Percentiles rank a stretch among this genome's conserved stretches.
These are phyloP conservation scores for Caenorhabditis briggsae DNA, from an alignment of 1,140 invertebrate genomes.

Conservation along the genomic window DNA sequence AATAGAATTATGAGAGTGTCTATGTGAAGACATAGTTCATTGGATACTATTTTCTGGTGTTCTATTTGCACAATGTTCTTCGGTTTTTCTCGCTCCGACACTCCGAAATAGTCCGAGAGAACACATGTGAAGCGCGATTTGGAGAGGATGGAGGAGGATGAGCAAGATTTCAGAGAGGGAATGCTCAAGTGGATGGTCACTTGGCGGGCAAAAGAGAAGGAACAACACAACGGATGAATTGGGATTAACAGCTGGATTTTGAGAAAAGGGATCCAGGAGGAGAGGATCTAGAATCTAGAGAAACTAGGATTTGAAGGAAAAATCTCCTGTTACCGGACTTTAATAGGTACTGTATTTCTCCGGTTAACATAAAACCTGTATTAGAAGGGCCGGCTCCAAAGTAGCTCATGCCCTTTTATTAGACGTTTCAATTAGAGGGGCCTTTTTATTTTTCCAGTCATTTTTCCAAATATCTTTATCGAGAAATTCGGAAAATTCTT, in stretches of 20 bases:
- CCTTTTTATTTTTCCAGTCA: too few relatives aligned
- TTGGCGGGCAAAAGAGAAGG: constrained; percentile 10
- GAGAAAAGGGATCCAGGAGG: too few relatives aligned
- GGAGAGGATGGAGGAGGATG: neutral
- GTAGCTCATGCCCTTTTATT: too few relatives aligned
- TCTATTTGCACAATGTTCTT: constrained; percentile 50
- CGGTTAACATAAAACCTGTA: too few relatives aligned
- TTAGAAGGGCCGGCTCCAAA: too few relatives aligned
- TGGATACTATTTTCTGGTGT: neutral
- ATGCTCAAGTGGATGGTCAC: constrained; percentile 36
- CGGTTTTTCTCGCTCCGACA: constrained; percentile 5
- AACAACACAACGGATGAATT: neutral
- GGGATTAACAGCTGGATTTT: constrained; percentile 16
- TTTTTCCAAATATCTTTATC: too few relatives aligned
- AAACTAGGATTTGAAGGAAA: too few relatives aligned
- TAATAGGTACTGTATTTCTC: too few relatives aligned
- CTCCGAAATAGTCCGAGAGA: constrained; percentile 42
- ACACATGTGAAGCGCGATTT: constrained; percentile 19
- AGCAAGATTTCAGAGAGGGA: constrained; percentile 32
- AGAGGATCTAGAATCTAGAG: too few relatives aligned
- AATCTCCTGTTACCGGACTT: too few relatives aligned
- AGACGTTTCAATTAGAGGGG: too few relatives aligned
- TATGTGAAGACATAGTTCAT: constrained; percentile 4
- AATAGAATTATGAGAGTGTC: constrained; percentile 44
- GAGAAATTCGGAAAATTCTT: too few relatives aligned